Evolutionary conservation across 1,140 invertebrate genomes (phyloP), one percentile per base, ranked within the genome.

Genomic region (Lordiphosa stackelbergi): DNA sequence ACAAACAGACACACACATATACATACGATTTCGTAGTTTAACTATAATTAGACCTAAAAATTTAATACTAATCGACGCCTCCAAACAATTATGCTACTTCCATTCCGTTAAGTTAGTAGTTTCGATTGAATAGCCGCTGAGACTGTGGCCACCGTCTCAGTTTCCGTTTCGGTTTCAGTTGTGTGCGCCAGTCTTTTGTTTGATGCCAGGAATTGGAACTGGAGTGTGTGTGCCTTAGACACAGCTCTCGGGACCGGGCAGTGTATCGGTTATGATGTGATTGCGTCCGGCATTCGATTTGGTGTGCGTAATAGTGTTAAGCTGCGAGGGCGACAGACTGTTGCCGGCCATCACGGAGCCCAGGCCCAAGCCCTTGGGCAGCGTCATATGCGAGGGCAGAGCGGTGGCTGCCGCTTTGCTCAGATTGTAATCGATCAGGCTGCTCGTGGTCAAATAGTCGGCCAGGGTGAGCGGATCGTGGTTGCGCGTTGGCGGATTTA

Each of bases 181-280:
- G 72, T 81, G 72, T 81, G 72, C 77, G 78, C 72, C 77, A 81
- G 77, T 81, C 77, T 81, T 81, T 83, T 73, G 57, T 72, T 73
- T 79, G 57, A 36, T 78, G 77, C 72, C 72, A 75, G 62, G 71
- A 69, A 66, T 68, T 56, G 40, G 53, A 63, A 24, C 5, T 24
- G 22, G 45, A 42, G 53, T 43, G 6, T 1, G 5, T 13, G 19
- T 11, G 2, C 41, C 53, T 92, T 92, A 93, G 75, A 93, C 93
- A 88, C 93, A 93, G 89, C 92, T 93, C 87, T 93, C 93, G 42
- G 93, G 93, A 57, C 93, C 93, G 36, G 92, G 92, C 88, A 93
- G 92, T 34, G 92, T 91, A 77, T 93, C 93, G 43, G 92, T 92
- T 62, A 93, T 92, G 66, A 93, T 93, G 85, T 90, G 90, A 85